Percentiles rank a stretch among this genome's conserved stretches.
Conservation (phyloP, 2,113 vertebrate genomes). For the Genyomyrus donnyi region DNA sequence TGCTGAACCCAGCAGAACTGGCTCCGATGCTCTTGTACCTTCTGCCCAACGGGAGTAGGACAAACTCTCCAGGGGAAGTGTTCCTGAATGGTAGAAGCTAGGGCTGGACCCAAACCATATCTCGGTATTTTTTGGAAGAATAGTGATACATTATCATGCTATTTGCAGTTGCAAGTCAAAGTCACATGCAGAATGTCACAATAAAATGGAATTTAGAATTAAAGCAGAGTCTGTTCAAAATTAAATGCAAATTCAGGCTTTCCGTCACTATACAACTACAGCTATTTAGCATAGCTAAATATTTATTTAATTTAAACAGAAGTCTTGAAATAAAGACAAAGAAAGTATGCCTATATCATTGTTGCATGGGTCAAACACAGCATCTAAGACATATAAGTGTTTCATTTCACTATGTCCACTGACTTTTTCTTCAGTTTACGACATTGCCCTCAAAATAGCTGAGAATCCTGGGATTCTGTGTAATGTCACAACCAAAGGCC, state of each 20-base stretch:
- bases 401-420: background rate
- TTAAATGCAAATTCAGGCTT: background rate
- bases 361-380: background rate
- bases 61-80: background rate
- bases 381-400: background rate
- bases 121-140: background rate
- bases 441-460: background rate
- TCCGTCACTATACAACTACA: background rate
- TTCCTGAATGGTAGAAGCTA: background rate
- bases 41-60: background rate
- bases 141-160: background rate
- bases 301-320: background rate
- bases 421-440: background rate
- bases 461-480: background rate
- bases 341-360: background rate
- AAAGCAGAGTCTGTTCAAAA: background rate
- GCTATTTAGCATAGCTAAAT: background rate
- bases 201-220: background rate
- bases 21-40: background rate
- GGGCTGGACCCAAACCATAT: background rate
- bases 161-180: background rate
- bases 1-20: background rate
- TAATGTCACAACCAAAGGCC: background rate
- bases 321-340: background rate
- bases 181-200: background rate